Evolutionary conservation across 2,888 invertebrate species (phyloP).

Genomic region (Rhopalosiphum nymphaeae): DNA sequence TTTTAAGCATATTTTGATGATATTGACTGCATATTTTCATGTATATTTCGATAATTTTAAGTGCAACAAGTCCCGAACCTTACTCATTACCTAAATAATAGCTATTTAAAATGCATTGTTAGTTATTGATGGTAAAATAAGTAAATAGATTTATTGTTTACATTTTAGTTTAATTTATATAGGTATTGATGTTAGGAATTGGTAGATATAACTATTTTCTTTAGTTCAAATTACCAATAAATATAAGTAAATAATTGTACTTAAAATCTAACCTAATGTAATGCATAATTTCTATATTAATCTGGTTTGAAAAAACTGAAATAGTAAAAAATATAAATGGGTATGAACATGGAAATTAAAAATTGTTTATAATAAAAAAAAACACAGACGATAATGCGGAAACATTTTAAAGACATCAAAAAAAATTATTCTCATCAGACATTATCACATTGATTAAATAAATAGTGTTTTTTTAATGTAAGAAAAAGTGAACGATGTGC

Average conservation of each 20-base stretch:
- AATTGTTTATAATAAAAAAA: neutral
- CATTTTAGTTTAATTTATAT: neutral
- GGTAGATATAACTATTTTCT: neutral
- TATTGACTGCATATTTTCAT: too few relatives aligned
- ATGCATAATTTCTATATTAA: neutral
- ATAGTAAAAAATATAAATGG: neutral
- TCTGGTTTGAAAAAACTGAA: neutral
- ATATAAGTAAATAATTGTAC: neutral
- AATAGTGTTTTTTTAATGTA: neutral
- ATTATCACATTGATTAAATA: neutral
- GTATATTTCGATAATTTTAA: too few relatives aligned
- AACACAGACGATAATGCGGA: neutral
- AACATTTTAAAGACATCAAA: neutral
- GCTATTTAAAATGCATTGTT: neutral
- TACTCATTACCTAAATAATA: too few relatives aligned
- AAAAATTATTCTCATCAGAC: neutral
- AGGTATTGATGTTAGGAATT: neutral
- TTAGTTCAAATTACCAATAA: neutral
- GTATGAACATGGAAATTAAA: neutral
- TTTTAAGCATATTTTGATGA: too few relatives aligned
- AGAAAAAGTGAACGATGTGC: neutral
- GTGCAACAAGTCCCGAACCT: too few relatives aligned
- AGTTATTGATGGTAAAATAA: neutral
- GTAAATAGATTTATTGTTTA: neutral
- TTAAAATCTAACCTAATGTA: neutral